Percentiles rank a stretch among this genome's conserved stretches.
phyloP scores from a whole-genome alignment of 2,888 invertebrate genomes.

The Drosophila affinis region DNA sequence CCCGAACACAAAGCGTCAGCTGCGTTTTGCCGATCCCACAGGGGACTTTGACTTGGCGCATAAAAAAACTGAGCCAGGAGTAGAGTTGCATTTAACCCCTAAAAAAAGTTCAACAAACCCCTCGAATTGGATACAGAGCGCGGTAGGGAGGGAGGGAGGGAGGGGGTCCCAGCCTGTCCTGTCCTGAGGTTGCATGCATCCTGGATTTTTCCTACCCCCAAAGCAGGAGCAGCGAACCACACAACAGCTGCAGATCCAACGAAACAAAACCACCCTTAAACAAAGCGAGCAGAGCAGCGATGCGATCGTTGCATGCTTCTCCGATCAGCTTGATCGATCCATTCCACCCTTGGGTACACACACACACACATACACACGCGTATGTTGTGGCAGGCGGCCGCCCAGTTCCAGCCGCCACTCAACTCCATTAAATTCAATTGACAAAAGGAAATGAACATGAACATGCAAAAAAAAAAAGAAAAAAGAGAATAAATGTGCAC shows the following conservation, averaged over 20 bases:
- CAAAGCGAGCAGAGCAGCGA: constrained; percentile 13
- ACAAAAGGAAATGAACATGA: constrained; percentile 73
- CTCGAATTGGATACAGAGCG: constrained; percentile 29
- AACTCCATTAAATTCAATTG: constrained; percentile 63
- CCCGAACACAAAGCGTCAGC: constrained; percentile 22
- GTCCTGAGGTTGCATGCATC: constrained; percentile 36
- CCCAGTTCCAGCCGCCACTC: constrained; percentile 30
- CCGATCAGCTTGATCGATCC: constrained; percentile 76
- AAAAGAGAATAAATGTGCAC: constrained; percentile 15
- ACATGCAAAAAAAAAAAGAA: constrained; percentile 33
- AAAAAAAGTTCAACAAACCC: constrained; percentile 20
- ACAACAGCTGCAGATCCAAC: constrained; percentile 37
- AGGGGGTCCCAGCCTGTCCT: constrained; percentile 3
- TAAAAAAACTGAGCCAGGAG: constrained; percentile 17
- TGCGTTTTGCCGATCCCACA: constrained; percentile 34
- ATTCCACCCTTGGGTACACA: constrained; percentile 63
- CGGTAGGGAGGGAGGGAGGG: constrained; percentile 18
- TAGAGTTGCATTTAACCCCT: constrained; percentile 42
- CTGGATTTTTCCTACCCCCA: constrained; percentile 38
- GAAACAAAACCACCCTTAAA: constrained; percentile 38
- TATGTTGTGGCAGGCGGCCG: neutral
- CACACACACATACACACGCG: neutral
- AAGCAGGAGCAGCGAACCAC: constrained; percentile 5
- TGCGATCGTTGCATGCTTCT: constrained; percentile 58
- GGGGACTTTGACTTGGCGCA: constrained; percentile 37